Evolutionary conservation across 92 coral and sea anemone species (phyloP).

Genomic region (Parazoanthus atlanticus): DNA sequence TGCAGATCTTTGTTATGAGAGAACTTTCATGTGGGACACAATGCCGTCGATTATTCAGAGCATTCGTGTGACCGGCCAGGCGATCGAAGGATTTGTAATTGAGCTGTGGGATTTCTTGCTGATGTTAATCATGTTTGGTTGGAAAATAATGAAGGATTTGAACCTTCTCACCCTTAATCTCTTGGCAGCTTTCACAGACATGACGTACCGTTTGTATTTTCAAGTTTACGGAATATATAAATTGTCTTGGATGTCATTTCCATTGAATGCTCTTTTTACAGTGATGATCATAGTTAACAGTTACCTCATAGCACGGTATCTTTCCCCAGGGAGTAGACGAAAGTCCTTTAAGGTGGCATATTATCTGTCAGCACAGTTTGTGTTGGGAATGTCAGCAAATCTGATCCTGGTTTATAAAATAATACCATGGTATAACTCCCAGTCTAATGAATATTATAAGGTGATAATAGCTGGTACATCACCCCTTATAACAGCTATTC

Average conservation of each 20-base stretch:
- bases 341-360: constrained; percentile 25
- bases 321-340: constrained; percentile 5
- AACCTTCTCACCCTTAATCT: constrained; percentile 65
- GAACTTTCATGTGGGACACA: constrained; percentile 40
- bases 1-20: constrained; percentile 67
- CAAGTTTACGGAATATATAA: constrained; percentile 65
- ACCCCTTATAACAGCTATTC: constrained; percentile 57
- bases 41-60: constrained; percentile 62
- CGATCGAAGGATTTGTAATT: constrained; percentile 64
- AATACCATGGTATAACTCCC: constrained; percentile 52
- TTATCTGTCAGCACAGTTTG: constrained; percentile 54
- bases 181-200: constrained; percentile 66
- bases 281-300: constrained; percentile 47
- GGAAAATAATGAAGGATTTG: constrained; percentile 56
- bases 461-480: constrained; percentile 41
- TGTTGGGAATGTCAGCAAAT: constrained; percentile 56
- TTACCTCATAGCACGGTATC: constrained; percentile 52
- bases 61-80: constrained; percentile 58
- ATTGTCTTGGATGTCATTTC: constrained; percentile 59
- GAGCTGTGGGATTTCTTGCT: constrained; percentile 62
- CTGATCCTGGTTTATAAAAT: constrained; percentile 51
- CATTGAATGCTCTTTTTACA: constrained; percentile 54
- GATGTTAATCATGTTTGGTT: constrained; percentile 55
- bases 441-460: constrained; percentile 42
- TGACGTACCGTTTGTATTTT: constrained; percentile 54